These are phyloP conservation scores for Megaleporinus macrocephalus DNA, from an alignment of 2,113 vertebrate genomes.

Conservation along the genomic window DNA sequence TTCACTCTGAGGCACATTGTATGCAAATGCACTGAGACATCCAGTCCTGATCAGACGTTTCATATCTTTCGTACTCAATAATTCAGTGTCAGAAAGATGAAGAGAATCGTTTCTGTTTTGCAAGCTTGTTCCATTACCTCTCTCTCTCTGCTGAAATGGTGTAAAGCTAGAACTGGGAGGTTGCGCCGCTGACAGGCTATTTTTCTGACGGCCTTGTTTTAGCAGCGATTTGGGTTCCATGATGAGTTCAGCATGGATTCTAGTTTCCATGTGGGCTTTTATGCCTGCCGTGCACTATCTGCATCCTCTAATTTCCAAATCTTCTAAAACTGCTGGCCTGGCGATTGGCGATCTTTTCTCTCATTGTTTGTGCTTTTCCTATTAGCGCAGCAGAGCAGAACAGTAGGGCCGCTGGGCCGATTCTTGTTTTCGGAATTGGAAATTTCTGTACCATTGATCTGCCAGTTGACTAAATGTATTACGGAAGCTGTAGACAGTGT, in stretches of 20 bases:
- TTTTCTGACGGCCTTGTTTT: constrained; percentile 2
- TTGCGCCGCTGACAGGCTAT: constrained; percentile 11
- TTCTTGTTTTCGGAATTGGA: constrained; percentile 27
- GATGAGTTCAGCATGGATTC: constrained; percentile 34
- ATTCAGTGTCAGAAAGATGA: background rate
- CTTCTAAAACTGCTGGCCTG: constrained; percentile 23
- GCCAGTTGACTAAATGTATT: constrained; percentile 28
- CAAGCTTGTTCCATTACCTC: constrained; percentile 7
- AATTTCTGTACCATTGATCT: constrained; percentile 43
- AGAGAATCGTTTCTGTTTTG: background rate
- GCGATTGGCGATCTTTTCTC: background rate
- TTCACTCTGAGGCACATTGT: background rate
- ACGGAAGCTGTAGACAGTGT: background rate
- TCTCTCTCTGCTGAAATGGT: background rate
- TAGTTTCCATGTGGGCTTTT: constrained; percentile 22
- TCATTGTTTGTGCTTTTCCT: constrained; percentile 13
- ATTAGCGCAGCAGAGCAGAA: constrained; percentile 11
- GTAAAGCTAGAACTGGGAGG: background rate
- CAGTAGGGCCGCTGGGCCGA: background rate
- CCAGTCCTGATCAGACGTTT: background rate
- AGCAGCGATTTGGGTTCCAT: background rate
- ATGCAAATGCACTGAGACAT: background rate
- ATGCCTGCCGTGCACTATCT: constrained; percentile 25
- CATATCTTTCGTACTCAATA: background rate
- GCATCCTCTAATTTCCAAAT: constrained; percentile 34